Conservation (phyloP, 2,888 invertebrate species). For the Thymelicus sylvestris region DNA sequence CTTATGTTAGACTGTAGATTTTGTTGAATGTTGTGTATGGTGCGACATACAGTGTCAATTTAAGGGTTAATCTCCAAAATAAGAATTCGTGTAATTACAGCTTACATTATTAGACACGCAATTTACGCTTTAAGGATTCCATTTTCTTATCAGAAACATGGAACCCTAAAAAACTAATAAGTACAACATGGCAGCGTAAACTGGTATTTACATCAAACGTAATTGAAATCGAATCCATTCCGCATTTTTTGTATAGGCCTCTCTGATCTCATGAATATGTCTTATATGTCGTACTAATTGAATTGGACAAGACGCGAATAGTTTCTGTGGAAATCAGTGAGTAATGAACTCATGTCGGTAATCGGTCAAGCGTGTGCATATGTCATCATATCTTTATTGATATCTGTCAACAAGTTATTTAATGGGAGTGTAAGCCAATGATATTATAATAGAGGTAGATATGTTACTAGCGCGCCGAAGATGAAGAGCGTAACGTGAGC, state of each 20-base stretch:
- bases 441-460: no score
- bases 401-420: conserved; percentile 21
- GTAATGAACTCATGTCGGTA: conserved; percentile 51
- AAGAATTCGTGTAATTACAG: no score
- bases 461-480: no score
- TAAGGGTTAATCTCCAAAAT: no score
- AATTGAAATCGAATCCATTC: conserved; percentile 20
- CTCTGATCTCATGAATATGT: conserved; percentile 22
- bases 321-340: conserved; percentile 40
- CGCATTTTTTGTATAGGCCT: conserved; percentile 7
- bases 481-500: no score
- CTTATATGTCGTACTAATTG: conserved; percentile 14
- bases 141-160: background rate
- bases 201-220: conserved; percentile 9
- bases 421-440: background rate
- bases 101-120: no score
- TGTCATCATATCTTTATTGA: conserved; percentile 16
- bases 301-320: conserved; percentile 21
- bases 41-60: no score
- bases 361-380: conserved; percentile 21
- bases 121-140: background rate
- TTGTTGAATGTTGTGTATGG: no score
- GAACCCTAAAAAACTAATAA: background rate
- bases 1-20: no score
- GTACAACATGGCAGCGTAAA: background rate